phyloP scores from a whole-genome alignment of 2,797 vertebrate genomes.

The Tapera naevia region DNA sequence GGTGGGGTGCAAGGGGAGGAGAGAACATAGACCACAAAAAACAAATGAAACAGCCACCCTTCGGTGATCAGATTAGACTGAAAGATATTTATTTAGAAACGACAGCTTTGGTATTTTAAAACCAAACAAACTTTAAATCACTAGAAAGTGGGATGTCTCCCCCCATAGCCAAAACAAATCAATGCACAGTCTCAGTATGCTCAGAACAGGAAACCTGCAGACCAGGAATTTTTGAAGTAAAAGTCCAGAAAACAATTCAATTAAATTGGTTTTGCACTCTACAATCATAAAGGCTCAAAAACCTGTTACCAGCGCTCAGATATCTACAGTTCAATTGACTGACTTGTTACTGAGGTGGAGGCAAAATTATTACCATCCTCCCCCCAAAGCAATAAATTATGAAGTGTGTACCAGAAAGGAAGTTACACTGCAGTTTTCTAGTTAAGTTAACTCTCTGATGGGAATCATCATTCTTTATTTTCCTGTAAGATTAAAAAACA shows the following conservation, averaged over 20 bases:
- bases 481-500: constrained; percentile 9
- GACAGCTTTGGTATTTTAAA: constrained; percentile 81
- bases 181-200: constrained; percentile 32
- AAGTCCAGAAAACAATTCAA: neutral
- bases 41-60: neutral
- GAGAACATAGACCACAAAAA: neutral
- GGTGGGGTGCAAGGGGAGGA: neutral
- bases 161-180: constrained; percentile 46
- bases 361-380: constrained; percentile 22
- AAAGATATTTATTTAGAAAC: constrained; percentile 80
- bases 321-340: neutral
- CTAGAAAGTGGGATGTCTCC: constrained; percentile 61
- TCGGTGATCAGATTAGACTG: constrained; percentile 26
- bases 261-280: constrained; percentile 18
- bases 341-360: neutral
- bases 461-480: neutral
- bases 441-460: neutral
- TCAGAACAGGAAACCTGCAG: constrained; percentile 17
- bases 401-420: constrained; percentile 45
- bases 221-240: neutral
- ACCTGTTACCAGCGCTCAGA: neutral
- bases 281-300: constrained; percentile 25
- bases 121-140: constrained; percentile 67
- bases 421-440: constrained; percentile 20
- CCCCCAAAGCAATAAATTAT: constrained; percentile 73